These are phyloP conservation scores for Phenganax marumi DNA, from an alignment of 92 coral and sea anemone species.

Conservation along the genomic window DNA sequence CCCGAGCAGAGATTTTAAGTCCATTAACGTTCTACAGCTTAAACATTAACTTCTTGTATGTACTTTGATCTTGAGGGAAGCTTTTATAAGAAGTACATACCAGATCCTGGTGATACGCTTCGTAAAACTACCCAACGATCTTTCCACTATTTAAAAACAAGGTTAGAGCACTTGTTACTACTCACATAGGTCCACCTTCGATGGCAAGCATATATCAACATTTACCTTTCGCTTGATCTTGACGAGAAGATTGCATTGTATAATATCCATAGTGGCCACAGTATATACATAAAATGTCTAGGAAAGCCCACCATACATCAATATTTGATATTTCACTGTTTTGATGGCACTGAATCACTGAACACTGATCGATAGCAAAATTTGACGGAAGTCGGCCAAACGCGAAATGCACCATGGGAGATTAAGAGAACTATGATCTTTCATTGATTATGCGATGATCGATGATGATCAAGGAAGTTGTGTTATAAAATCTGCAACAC, in stretches of 20 bases:
- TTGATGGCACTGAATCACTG: background rate
- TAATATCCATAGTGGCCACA: conserved; percentile 33
- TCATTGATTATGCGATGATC: too few relatives aligned
- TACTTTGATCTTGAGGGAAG: conserved; percentile 2
- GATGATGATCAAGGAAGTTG: too few relatives aligned
- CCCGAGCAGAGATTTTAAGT: conserved; percentile 14
- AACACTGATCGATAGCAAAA: background rate
- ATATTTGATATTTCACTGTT: conserved; percentile 21
- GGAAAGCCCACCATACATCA: background rate
- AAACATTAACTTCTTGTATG: conserved; percentile 7
- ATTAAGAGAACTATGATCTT: background rate
- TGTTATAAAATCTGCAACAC: too few relatives aligned
- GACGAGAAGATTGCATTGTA: conserved; percentile 48
- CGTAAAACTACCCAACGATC: conserved; percentile 94
- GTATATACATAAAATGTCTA: conserved; percentile 13
- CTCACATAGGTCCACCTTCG: conserved; percentile 77
- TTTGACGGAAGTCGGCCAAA: conserved; percentile 17
- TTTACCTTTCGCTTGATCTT: conserved; percentile 62
- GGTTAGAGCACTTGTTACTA: conserved; percentile 55
- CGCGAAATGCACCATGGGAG: conserved; percentile 27
- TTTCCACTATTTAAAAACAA: conserved; percentile 84
- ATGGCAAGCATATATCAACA: conserved; percentile 79
- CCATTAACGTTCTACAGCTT: conserved; percentile 24
- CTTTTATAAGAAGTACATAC: conserved; percentile 51
- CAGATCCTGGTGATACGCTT: conserved; percentile 93